A percentile compares a stretch with the other conserved stretches of the same genome.
phyloP scores from a whole-genome alignment of 2,113 vertebrate genomes.

The Halichoerus grypus region DNA sequence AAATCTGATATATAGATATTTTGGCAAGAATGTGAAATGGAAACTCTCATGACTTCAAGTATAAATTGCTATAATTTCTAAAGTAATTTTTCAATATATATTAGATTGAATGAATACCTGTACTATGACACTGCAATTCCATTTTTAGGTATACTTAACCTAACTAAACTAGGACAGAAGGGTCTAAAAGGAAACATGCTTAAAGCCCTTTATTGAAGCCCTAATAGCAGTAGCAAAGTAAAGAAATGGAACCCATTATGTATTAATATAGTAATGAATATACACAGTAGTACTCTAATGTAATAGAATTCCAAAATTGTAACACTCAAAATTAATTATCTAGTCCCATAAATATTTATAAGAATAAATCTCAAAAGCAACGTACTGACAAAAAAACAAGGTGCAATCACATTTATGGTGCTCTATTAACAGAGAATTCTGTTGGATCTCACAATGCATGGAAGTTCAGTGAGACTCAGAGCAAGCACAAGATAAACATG shows the following conservation, averaged over 20 bases:
- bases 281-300: neutral
- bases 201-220: neutral
- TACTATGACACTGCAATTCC: neutral
- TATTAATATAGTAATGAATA: neutral
- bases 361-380: neutral
- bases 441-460: neutral
- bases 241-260: neutral
- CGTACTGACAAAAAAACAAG: neutral
- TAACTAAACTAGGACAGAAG: neutral
- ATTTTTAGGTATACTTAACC: neutral
- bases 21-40: neutral
- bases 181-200: neutral
- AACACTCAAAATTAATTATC: neutral
- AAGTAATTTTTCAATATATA: neutral
- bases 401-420: neutral
- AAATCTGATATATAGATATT: neutral
- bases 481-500: neutral
- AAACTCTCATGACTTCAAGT: neutral
- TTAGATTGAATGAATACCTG: neutral
- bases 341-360: neutral
- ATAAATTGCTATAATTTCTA: constrained; percentile 6
- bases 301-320: neutral
- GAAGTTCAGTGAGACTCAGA: neutral
- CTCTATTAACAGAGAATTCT: neutral
- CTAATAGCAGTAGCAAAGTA: neutral